A percentile compares a stretch with the other conserved stretches of the same genome.
These are phyloP conservation scores for Cichlasoma orientale DNA, from an alignment of 2,797 vertebrate species.

Conservation along the genomic window DNA sequence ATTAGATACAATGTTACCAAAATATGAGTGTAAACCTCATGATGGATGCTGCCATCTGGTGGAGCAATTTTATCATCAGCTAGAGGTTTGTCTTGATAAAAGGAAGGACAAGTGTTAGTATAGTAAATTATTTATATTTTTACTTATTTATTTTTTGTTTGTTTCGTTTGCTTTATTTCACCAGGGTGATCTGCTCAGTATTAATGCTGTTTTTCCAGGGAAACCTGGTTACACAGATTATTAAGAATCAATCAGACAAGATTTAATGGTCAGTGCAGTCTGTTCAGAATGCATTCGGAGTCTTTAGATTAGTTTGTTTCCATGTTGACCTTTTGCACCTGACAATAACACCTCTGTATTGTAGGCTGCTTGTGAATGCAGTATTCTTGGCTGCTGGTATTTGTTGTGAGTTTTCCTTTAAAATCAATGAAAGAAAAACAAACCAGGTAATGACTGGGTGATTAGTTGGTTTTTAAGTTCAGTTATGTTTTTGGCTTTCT, in stretches of 20 bases:
- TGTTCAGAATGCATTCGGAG: neutral
- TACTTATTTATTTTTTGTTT: neutral
- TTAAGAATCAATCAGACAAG: neutral
- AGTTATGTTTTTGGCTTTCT: too few relatives aligned
- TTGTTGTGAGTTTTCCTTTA: neutral
- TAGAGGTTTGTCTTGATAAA: neutral
- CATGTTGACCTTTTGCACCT: neutral
- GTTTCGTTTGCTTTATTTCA: neutral
- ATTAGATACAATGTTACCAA: neutral
- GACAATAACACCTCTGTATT: neutral
- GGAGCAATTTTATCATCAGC: constrained; percentile 24
- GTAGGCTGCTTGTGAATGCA: neutral
- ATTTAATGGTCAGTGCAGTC: neutral
- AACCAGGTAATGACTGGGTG: neutral
- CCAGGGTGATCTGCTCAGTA: neutral
- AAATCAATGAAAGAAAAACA: neutral
- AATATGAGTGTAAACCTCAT: neutral
- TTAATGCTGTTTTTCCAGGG: neutral
- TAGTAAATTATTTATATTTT: neutral
- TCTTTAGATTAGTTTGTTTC: neutral
- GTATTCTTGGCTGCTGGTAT: neutral
- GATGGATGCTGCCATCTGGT: constrained; percentile 52
- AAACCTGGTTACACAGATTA: neutral
- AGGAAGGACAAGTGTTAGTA: neutral
- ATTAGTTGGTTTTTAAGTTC: too few relatives aligned